phyloP scores from a whole-genome alignment of 2,888 invertebrate genomes.

The Acholoe squamosa region DNA sequence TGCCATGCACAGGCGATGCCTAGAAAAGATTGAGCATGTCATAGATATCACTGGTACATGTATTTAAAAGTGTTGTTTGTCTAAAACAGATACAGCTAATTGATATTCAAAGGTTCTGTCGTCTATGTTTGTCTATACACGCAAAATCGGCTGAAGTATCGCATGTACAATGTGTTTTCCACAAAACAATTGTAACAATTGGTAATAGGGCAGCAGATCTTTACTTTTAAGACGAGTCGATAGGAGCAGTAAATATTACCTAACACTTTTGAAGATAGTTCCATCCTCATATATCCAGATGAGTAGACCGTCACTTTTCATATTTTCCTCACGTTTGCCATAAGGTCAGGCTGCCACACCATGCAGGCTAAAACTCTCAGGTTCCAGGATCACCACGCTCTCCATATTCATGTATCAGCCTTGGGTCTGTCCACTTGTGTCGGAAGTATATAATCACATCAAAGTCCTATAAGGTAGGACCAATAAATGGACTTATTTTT shows the following conservation, averaged over 20 bases:
- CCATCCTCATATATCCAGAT: background rate
- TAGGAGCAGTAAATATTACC: background rate
- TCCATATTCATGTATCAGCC: background rate
- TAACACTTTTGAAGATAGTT: background rate
- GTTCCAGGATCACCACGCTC: background rate
- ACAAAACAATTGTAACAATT: too few species aligned
- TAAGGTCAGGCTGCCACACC: constrained; percentile 19
- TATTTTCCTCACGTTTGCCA: background rate
- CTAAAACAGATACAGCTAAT: too few species aligned
- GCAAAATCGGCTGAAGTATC: too few species aligned
- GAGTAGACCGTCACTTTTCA: background rate
- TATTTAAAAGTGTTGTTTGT: too few species aligned
- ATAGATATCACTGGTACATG: too few species aligned
- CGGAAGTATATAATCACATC: constrained; percentile 12
- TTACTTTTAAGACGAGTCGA: background rate
- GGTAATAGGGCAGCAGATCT: too few species aligned
- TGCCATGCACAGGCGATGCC: too few species aligned
- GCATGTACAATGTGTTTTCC: too few species aligned
- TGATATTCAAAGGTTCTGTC: too few species aligned
- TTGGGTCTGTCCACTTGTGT: background rate
- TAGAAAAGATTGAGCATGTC: too few species aligned
- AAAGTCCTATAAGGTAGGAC: background rate
- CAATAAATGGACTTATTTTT: too few species aligned
- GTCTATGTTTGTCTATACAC: too few species aligned
- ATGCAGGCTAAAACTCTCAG: background rate